Base-by-base conservation (phyloP, 1,140 invertebrate species). In the Hyposmocoma kahamanoa region DNA sequence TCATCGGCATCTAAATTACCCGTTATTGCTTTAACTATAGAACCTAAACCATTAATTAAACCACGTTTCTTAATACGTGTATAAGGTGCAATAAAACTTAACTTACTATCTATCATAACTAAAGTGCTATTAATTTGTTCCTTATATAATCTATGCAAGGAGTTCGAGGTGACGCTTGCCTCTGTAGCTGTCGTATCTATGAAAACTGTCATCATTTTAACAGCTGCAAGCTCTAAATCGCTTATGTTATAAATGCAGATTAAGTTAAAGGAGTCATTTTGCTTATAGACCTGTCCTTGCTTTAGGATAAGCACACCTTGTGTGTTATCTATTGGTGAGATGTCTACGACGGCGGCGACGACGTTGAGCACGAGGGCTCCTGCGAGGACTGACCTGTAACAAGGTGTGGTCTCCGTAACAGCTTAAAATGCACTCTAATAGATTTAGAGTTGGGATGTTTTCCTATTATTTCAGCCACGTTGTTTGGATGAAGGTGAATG, bases 391-490 rank as follows among this genome's bases (percentile, higher is more conserved):
- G 24, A 6, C 24, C 24, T 28, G 24, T 6, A 28, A 28, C 24
- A 28, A 28, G 24, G 11, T 28, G 24, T 6, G 24, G 24, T 28
- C 24, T 28, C 11, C 24, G 6, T 28, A 28, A 11, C 24, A 28
- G 24, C 11, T 28, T 28, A 11, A 6, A 28, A 28, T 28, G 24
- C 11, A 28, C 24, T 28, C 24, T 6, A 11, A 28, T 28, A 6
- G 24, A 28, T 28, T 47, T 28, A 6, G 24, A 28, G 28, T 62
- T 66, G 20, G 49, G 50, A 24, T 67, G 56, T 20, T 47, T 59
- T 5, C 56, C 59, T 50, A 62, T 51, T 15, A 66, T 62, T 38
- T 66, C 63, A 0, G 63, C 59, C 17, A 62, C 42, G 13, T 57
- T 54, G 11, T 62, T 57, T 1, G 63, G 59, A 17, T 67, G 63